Evolutionary conservation across 2,888 invertebrate species (phyloP).

Genomic region (Lacanobia oleracea): DNA sequence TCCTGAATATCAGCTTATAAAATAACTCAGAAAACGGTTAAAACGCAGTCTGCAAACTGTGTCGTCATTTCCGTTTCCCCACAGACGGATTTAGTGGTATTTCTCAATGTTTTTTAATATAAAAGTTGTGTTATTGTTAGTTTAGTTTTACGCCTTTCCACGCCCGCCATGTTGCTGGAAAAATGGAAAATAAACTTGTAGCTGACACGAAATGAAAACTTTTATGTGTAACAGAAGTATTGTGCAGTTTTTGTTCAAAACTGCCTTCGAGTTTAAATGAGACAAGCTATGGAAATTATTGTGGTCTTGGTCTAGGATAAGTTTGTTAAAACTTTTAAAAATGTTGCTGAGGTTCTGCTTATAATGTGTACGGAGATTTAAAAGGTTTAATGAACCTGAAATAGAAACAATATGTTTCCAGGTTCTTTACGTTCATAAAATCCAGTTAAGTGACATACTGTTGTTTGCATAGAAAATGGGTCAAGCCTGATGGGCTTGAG

Average conservation of each 20-base stretch:
- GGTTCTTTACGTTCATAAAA: too few relatives aligned
- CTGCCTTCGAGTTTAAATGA: conserved; percentile 31
- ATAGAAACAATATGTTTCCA: too few relatives aligned
- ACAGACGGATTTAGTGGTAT: conserved; percentile 29
- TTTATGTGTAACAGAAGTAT: conserved; percentile 31
- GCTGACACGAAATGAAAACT: conserved; percentile 50
- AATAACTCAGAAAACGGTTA: not conserved
- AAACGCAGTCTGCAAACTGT: not conserved
- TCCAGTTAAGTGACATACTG: too few relatives aligned
- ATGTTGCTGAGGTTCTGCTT: not conserved
- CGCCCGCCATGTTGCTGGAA: conserved; percentile 23
- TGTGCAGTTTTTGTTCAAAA: conserved; percentile 35
- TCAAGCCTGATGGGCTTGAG: too few relatives aligned
- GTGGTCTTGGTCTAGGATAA: not conserved
- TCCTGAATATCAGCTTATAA: too few relatives aligned
- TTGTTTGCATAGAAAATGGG: too few relatives aligned
- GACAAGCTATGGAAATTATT: conserved; percentile 32
- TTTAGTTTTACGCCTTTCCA: conserved; percentile 34
- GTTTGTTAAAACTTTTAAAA: not conserved
- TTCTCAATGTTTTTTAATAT: conserved; percentile 42
- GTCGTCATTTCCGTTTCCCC: not conserved
- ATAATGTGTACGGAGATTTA: not conserved
- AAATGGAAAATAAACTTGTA: conserved; percentile 52
- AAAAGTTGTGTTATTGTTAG: conserved; percentile 47
- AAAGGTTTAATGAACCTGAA: not conserved